A percentile compares a stretch with the other conserved stretches of the same genome.
Evolutionary conservation across 2,888 invertebrate genomes (phyloP).

Genomic region (Synanthedon vespiformis): DNA sequence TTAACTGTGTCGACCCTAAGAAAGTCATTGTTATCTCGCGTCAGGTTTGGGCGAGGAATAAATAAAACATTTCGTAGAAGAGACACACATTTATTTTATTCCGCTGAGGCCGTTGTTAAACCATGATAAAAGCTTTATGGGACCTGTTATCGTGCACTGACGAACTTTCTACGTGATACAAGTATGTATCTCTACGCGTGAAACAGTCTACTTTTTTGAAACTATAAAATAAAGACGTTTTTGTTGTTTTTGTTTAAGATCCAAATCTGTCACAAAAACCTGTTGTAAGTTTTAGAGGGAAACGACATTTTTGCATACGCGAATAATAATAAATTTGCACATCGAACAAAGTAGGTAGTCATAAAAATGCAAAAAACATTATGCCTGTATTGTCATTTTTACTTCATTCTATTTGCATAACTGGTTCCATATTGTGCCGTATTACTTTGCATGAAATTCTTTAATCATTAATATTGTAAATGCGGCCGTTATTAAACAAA

Average conservation of each 20-base stretch:
- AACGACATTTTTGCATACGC: background rate
- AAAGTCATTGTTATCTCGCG: constrained; percentile 61
- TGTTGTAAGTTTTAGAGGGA: background rate
- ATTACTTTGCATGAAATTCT: too few species aligned
- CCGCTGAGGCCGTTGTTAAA: constrained; percentile 40
- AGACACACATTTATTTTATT: constrained; percentile 61
- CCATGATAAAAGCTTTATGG: constrained; percentile 59
- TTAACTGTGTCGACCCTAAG: constrained; percentile 8
- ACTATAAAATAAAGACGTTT: background rate
- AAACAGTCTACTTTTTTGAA: background rate
- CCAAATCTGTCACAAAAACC: too few species aligned
- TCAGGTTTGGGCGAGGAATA: constrained; percentile 55
- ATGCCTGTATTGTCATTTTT: background rate
- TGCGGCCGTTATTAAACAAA: too few species aligned
- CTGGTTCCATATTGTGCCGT: constrained; percentile 15
- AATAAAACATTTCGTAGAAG: constrained; percentile 64
- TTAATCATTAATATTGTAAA: too few species aligned
- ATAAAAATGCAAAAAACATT: background rate
- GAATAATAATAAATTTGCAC: background rate
- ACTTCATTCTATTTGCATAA: constrained; percentile 28
- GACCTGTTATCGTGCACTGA: constrained; percentile 49
- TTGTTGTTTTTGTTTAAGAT: too few species aligned
- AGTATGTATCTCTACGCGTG: background rate
- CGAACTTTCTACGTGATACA: constrained; percentile 37
- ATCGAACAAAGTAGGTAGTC: background rate